Percentiles rank a stretch among this genome's conserved stretches.
Conservation (phyloP, 35 echinoderm and acorn worm genomes). For the Patiria miniata region DNA sequence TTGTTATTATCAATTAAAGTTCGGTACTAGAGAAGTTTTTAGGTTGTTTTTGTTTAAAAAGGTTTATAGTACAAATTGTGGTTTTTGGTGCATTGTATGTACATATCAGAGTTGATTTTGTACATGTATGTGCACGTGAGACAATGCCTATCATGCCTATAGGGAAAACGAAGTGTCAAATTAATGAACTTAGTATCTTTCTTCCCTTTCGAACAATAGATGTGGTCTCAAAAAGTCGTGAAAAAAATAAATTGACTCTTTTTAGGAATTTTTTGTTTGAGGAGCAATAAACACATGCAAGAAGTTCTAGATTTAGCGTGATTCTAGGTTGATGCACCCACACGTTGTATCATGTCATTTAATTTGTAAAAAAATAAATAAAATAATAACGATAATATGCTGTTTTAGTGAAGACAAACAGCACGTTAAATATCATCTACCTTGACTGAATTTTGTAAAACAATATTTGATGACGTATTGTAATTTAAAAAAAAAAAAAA, state of each 20-base stretch:
- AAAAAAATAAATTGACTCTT: background rate
- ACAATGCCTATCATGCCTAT: slow-evolving; percentile 8
- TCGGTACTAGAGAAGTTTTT: background rate
- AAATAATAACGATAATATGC: background rate
- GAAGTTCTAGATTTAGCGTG: background rate
- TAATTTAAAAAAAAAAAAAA: slow-evolving; percentile 31
- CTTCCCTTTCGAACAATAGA: background rate
- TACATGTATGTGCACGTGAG: slow-evolving; percentile 12
- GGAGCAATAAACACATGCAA: slow-evolving; percentile 27
- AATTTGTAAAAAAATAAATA: slow-evolving; percentile 6
- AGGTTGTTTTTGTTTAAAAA: too few species aligned
- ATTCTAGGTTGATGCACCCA: background rate
- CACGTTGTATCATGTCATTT: background rate
- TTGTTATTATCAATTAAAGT: slow-evolving; percentile 11
- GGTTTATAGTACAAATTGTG: slow-evolving; percentile 8
- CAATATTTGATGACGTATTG: slow-evolving; percentile 26
- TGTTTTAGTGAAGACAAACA: background rate
- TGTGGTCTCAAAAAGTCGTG: slow-evolving; percentile 6
- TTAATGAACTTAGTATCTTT: background rate
- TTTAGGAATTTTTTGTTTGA: background rate
- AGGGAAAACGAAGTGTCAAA: background rate
- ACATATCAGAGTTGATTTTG: slow-evolving; percentile 28
- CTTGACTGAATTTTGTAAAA: slow-evolving; percentile 23
- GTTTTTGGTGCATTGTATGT: background rate
- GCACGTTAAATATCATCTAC: background rate